Conservation (phyloP, 1,140 invertebrate genomes). For the Drosophila lowei region DNA sequence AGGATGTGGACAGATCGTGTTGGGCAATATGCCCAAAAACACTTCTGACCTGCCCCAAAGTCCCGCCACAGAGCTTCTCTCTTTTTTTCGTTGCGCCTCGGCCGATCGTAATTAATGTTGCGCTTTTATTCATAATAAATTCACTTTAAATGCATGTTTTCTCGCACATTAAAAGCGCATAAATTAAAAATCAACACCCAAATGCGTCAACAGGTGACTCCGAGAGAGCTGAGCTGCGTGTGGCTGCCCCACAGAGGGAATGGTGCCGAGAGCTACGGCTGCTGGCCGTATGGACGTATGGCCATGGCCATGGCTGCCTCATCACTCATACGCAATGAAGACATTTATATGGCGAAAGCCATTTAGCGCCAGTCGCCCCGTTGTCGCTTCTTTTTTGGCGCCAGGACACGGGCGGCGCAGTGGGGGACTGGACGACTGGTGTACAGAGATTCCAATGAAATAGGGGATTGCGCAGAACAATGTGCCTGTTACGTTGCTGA, state of each 20-base stretch:
- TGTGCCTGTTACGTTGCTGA: no score
- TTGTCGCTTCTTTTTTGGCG: constrained; percentile 46
- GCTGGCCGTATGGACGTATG: neutral
- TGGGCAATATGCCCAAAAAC: constrained; percentile 47
- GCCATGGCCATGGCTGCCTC: constrained; percentile 57
- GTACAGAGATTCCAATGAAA: no score
- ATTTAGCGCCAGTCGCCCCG: constrained; percentile 60
- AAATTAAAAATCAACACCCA: constrained; percentile 81
- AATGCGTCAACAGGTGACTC: constrained; percentile 63
- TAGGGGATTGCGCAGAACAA: no score
- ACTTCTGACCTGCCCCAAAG: constrained; percentile 34
- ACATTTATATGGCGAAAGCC: constrained; percentile 80
- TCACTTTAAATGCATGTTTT: constrained; percentile 79
- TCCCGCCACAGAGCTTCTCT: neutral
- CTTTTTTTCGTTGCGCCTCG: constrained; percentile 5
- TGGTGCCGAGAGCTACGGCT: neutral
- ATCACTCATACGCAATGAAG: constrained; percentile 81
- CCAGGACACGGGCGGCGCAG: constrained; percentile 11
- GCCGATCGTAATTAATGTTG: constrained; percentile 60
- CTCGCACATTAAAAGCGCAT: constrained; percentile 79
- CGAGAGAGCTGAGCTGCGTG: constrained; percentile 39
- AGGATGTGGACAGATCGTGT: constrained; percentile 43
- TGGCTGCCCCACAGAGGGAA: constrained; percentile 9
- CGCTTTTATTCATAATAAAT: constrained; percentile 80
- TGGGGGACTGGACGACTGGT: no score